Evolutionary conservation across 2,797 vertebrate species (phyloP), one percentile per base, ranked within the genome.

Genomic region (Triplophysa yarkandensis): DNA sequence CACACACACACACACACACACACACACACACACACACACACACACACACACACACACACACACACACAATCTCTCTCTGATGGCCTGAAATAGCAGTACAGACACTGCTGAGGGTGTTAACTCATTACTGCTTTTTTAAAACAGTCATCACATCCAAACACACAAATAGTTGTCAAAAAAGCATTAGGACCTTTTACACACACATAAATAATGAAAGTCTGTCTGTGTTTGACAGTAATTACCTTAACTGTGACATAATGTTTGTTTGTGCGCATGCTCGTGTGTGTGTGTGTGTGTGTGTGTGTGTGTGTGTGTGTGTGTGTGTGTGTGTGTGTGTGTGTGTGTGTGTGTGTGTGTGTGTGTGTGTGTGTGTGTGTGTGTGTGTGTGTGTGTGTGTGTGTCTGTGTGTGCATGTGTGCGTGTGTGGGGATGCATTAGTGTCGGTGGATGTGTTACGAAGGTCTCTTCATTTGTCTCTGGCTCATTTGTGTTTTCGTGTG

Each of bases 401-500:
- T 32, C 4, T n/a, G 27, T 55, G 23, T 32, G 0, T n/a, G 65
- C 21, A 5, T n/a, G 27, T 55, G 23, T 32, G 0, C 1, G 13
- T 82, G 86, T 83, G 87, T 85, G 80, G 87, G 86, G 36, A 39
- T 16, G 43, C n/a, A 19, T 46, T 19, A 46, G 14, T 16, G 13
- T 43, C 3, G 14, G 13, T 16, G 41, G 11, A 8, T 46, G 44
- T 46, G n/a, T 48, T 13, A 52, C 21, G n/a, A 48, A 8, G 44
- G 9, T 52, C 48, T 25, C 21, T 11, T 52, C 21, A 5, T 11
- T 21, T 52, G 21, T 10, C 19, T 88, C 88, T 88, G 81, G 85
- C 83, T 83, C 87, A 88, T 90, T 88, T 83, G 80, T 76, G n/a
- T 23, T 2, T 50, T 9, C 6, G 44, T 46, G n/a, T 23, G 19